These are phyloP conservation scores for Bradypodion pumilum DNA, from an alignment of 2,797 vertebrate species.

Conservation along the genomic window DNA sequence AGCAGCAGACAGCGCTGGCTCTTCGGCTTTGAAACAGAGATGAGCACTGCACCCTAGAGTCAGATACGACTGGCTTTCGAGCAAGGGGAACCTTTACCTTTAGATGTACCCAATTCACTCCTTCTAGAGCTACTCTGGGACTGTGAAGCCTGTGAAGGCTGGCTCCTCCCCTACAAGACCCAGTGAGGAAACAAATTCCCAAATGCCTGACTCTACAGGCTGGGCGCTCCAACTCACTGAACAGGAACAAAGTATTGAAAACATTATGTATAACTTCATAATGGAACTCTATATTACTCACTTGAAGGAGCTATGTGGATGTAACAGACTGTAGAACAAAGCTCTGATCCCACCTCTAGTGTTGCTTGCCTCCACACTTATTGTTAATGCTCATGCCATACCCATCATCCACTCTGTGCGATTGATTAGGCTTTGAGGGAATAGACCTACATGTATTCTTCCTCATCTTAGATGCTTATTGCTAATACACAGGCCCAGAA, in stretches of 20 bases:
- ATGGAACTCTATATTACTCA: not conserved
- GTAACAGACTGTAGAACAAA: not conserved
- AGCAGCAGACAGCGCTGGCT: too few species aligned
- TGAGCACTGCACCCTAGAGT: too few species aligned
- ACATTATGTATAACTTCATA: not conserved
- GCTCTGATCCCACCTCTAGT: not conserved
- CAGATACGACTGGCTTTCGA: too few species aligned
- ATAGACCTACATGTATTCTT: not conserved
- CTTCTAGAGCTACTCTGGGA: too few species aligned
- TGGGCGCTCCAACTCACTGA: too few species aligned
- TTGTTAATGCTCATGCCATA: not conserved
- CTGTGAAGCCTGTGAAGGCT: too few species aligned
- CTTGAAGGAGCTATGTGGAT: not conserved
- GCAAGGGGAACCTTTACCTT: too few species aligned
- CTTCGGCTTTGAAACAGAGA: too few species aligned
- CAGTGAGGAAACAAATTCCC: too few species aligned
- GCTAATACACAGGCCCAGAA: not conserved
- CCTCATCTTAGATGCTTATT: not conserved
- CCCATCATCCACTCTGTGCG: not conserved
- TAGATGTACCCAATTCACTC: too few species aligned
- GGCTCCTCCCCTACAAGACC: too few species aligned
- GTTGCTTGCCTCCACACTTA: not conserved
- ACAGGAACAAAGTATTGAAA: not conserved
- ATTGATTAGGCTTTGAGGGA: not conserved
- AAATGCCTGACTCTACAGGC: too few species aligned